phyloP scores from a whole-genome alignment of 2,113 vertebrate genomes.

The Fulica atra region DNA sequence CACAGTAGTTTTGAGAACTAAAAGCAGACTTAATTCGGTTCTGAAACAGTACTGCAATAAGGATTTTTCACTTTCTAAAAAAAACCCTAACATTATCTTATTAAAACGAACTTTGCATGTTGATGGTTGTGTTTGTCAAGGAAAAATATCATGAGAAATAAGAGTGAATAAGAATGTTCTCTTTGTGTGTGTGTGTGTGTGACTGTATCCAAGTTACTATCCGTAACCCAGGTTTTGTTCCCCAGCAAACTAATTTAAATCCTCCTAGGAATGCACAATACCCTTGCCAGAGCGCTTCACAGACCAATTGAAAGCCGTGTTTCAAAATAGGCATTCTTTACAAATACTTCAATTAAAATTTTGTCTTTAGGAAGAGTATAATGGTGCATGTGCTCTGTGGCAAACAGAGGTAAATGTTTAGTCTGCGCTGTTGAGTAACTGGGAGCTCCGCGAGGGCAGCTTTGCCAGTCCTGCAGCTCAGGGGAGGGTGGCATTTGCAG shows the following conservation, averaged over 20 bases:
- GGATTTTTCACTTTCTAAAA: neutral
- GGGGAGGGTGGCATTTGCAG: neutral
- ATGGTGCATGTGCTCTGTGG: constrained; percentile 6
- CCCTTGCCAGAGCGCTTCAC: constrained; percentile 73
- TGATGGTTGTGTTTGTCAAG: constrained; percentile 31
- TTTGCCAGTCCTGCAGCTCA: neutral
- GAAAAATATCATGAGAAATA: constrained; percentile 15
- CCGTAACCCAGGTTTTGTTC: constrained; percentile 71
- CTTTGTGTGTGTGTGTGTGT: constrained; percentile 5
- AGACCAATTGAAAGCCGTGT: constrained; percentile 67
- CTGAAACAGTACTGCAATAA: neutral
- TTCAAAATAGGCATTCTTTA: constrained; percentile 70
- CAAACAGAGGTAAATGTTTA: constrained; percentile 43
- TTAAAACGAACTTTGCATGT: constrained; percentile 12
- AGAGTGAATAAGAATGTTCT: constrained; percentile 35
- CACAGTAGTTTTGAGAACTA: neutral
- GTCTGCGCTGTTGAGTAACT: neutral
- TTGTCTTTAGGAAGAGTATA: constrained; percentile 20
- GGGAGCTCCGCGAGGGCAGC: neutral
- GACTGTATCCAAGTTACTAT: constrained; percentile 69
- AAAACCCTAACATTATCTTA: neutral
- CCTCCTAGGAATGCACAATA: constrained; percentile 73
- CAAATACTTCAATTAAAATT: constrained; percentile 56
- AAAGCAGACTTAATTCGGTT: neutral
- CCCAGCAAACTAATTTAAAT: constrained; percentile 72